Percentiles rank a stretch among this genome's conserved stretches.
These are phyloP conservation scores for Lithosia quadra DNA, from an alignment of 2,888 invertebrate genomes.

Conservation along the genomic window DNA sequence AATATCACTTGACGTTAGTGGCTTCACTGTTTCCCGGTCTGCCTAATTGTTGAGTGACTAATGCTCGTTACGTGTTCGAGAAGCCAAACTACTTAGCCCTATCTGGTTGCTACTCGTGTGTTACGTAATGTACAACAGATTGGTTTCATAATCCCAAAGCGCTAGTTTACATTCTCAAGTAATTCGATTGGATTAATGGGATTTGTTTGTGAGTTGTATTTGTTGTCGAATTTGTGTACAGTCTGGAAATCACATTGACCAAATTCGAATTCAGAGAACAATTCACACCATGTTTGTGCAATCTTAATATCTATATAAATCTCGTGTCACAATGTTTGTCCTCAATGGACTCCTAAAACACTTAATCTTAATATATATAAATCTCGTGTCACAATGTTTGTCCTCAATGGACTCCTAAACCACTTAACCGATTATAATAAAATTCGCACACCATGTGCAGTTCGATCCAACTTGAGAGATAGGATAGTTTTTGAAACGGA, in stretches of 20 bases:
- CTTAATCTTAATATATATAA: too few relatives aligned
- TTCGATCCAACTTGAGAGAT: too few relatives aligned
- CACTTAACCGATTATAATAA: too few relatives aligned
- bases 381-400: too few relatives aligned
- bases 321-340: too few relatives aligned
- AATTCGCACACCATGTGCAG: too few relatives aligned
- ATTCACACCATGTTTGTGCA: neutral
- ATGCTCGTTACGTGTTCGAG: constrained; percentile 43
- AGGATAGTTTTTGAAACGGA: too few relatives aligned
- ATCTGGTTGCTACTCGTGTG: constrained; percentile 22
- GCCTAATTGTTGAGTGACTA: constrained; percentile 42
- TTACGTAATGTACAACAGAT: constrained; percentile 19
- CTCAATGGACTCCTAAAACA: too few relatives aligned
- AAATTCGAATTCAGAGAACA: neutral
- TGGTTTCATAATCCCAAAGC: constrained; percentile 19
- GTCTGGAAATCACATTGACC: neutral
- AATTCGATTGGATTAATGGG: constrained; percentile 8
- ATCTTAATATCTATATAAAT: too few relatives aligned
- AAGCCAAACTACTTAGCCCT: constrained; percentile 27
- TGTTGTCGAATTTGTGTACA: constrained; percentile 9
- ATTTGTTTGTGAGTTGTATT: constrained; percentile 8
- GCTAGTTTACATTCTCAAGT: constrained; percentile 11
- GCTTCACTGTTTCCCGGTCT: constrained; percentile 28
- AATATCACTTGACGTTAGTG: constrained; percentile 52
- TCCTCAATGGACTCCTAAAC: too few relatives aligned